Evolutionary conservation across 2,113 vertebrate genomes (phyloP), one percentile per base, ranked within the genome.

Genomic region (Nycticryphes semicollaris): DNA sequence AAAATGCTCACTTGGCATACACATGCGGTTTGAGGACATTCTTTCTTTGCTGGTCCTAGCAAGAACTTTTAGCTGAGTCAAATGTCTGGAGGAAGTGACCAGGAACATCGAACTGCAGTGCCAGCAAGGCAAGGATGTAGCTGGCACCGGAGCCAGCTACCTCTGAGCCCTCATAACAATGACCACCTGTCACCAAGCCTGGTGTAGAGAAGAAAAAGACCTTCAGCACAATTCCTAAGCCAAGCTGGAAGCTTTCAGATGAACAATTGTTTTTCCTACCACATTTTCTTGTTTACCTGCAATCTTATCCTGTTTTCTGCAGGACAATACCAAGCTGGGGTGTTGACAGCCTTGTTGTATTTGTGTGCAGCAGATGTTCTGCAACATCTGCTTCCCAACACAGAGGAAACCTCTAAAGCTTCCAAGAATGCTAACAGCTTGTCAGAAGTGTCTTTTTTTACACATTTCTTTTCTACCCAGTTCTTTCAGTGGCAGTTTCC

Each of bases 71-170:
- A 62, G 87, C 64, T 66, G 78, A 89, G 59, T 70, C 4, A 22
- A 33, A 60, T 2, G 8, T 15, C 39, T 57, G 68, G 47, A 50
- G 78, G 83, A 87, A 78, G 23, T 14, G 13, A 67, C 24, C 9
- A 51, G 28, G 37, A 12, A 16, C 17, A 6, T 1, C 1, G 1
- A 70, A 39, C 6, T 47, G 20, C 12, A 10, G 19, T 1, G 39
- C 41, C 64, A 54, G 0, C 11, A 21, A 27, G 53, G 63, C 41
- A 73, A 30, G 30, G 59, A 41, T 12, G 59, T 15, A 50, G 48
- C n/a, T 56, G 64, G 53, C 15, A 10, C 33, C 59, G 6, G n/a
- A 41, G 18, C 15, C 8, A 4, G 11, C 10, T 37, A 5, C 66
- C 37, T 43, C 39, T 7, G 18, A 62, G 23, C 19, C 22, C 43